phyloP scores from a whole-genome alignment of 2,797 vertebrate species.

The Morus bassanus region DNA sequence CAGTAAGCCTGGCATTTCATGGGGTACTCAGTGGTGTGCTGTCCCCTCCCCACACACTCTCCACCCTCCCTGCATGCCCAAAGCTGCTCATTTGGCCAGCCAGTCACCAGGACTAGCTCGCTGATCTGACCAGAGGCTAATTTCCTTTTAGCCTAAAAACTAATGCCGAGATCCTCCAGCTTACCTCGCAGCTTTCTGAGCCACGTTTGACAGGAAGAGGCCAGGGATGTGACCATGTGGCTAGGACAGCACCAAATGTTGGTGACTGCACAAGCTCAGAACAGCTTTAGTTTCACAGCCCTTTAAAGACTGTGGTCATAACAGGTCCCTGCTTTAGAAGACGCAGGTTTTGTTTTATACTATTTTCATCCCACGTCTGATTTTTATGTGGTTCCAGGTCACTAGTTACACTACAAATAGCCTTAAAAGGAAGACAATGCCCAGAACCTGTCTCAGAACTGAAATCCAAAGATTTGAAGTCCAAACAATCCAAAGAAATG shows the following conservation, averaged over 20 bases:
- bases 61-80: background rate
- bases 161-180: background rate
- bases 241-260: background rate
- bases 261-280: background rate
- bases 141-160: background rate
- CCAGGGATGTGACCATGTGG: background rate
- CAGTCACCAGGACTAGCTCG: background rate
- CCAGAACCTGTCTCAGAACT: background rate
- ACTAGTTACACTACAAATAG: background rate
- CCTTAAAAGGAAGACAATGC: background rate
- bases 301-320: background rate
- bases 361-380: background rate
- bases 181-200: background rate
- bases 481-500: background rate
- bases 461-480: background rate
- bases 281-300: background rate
- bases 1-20: background rate
- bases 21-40: rapidly evolving
- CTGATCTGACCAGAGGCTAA: background rate
- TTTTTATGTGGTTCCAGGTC: background rate
- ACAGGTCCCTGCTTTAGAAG: background rate
- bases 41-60: background rate
- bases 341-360: background rate
- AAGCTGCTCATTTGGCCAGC: background rate
- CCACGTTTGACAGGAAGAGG: background rate